phyloP scores from a whole-genome alignment of 1,140 invertebrate genomes.

The Heliconius himera region DNA sequence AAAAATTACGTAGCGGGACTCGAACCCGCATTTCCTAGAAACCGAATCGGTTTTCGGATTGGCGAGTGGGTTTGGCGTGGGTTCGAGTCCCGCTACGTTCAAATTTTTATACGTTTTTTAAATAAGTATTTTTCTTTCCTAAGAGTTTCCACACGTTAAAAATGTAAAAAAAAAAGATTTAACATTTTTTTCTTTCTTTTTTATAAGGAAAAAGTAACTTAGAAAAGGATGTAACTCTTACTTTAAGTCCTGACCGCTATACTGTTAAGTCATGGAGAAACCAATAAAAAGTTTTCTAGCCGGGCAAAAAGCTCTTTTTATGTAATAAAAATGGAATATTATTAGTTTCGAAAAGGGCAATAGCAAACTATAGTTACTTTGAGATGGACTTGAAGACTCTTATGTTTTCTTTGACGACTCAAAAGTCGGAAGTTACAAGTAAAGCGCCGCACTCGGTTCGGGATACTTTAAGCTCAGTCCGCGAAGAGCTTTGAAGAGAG shows the following conservation, averaged over 20 bases:
- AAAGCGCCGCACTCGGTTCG: background rate
- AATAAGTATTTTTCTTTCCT: no score
- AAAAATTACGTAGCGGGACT: no score
- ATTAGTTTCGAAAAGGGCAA: background rate
- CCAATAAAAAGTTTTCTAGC: background rate
- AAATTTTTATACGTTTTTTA: no score
- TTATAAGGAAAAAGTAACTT: no score
- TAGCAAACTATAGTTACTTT: background rate
- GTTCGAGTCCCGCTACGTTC: no score
- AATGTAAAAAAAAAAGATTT: no score
- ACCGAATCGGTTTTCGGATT: no score
- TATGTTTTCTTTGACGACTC: background rate
- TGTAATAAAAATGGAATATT: background rate
- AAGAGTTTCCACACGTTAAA: no score
- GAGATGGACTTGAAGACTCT: background rate
- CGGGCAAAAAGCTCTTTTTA: background rate
- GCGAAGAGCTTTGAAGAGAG: background rate
- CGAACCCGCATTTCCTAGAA: no score
- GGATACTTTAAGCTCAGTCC: conserved; percentile 3
- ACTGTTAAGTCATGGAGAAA: background rate
- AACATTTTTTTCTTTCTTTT: no score
- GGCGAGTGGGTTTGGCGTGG: no score
- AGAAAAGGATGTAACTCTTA: no score
- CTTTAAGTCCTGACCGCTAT: background rate
- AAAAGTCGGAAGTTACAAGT: background rate